Percentiles rank a stretch among this genome's conserved stretches.
phyloP scores from a whole-genome alignment of 2,113 vertebrate genomes.

The Odocoileus hemionus region DNA sequence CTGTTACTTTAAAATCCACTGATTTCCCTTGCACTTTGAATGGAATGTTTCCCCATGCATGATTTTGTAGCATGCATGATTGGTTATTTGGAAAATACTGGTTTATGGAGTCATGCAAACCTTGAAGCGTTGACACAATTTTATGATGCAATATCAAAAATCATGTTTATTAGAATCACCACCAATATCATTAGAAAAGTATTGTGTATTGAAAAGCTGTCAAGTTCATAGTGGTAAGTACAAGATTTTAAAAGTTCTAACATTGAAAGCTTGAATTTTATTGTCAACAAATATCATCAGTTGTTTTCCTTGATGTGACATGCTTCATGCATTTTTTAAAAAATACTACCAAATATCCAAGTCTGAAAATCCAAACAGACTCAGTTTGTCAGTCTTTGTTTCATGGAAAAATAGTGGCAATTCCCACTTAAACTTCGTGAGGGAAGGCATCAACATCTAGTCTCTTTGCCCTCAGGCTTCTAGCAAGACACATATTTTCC shows the following conservation, averaged over 20 bases:
- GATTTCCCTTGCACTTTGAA: neutral
- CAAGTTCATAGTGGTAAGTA: neutral
- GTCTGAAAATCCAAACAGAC: neutral
- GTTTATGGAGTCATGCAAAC: conserved; percentile 1
- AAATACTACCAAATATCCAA: neutral
- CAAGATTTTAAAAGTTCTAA: neutral
- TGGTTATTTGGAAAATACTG: neutral
- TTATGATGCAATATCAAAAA: neutral
- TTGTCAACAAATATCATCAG: conserved; percentile 20
- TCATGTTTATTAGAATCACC: neutral
- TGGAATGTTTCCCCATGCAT: neutral
- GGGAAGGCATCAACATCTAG: neutral
- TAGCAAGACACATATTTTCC: neutral
- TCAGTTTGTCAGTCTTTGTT: neutral
- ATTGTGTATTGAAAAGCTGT: neutral
- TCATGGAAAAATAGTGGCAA: neutral
- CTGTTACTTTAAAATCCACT: neutral
- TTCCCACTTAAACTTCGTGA: neutral
- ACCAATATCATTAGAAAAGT: neutral
- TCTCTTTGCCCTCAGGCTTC: neutral
- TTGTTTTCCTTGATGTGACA: conserved; percentile 12
- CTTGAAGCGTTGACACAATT: conserved; percentile 9
- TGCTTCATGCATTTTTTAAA: neutral
- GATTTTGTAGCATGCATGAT: neutral
- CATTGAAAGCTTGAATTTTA: conserved; percentile 20